A percentile compares a stretch with the other conserved stretches of the same genome.
These are phyloP conservation scores for Drosophila miranda DNA, from an alignment of 1,140 invertebrate species.

Conservation along the genomic window DNA sequence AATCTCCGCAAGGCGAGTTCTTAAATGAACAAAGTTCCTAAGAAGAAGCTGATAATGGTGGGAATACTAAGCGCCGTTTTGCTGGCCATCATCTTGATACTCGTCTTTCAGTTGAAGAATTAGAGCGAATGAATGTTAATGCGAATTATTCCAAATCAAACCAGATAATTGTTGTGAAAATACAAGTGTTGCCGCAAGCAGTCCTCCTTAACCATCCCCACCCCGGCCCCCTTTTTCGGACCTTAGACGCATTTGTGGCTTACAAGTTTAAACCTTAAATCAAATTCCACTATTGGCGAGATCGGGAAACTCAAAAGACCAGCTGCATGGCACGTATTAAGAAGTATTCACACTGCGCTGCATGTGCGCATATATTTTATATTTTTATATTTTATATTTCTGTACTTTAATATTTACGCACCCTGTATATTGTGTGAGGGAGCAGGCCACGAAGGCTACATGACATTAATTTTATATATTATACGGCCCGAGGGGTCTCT, in stretches of 20 bases:
- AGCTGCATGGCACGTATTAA: slow-evolving; percentile 28
- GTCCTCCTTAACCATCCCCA: slow-evolving; percentile 18
- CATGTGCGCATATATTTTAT: slow-evolving; percentile 59
- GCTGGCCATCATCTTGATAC: slow-evolving; percentile 85
- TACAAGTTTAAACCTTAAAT: slow-evolving; percentile 46
- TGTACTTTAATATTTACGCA: slow-evolving; percentile 62
- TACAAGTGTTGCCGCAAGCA: slow-evolving; percentile 67
- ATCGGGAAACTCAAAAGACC: slow-evolving; percentile 24
- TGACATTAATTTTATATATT: no score
- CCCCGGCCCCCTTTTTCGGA: slow-evolving; percentile 19
- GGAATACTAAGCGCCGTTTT: slow-evolving; percentile 87
- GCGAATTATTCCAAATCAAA: slow-evolving; percentile 41
- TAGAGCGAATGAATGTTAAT: slow-evolving; percentile 46
- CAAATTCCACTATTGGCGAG: slow-evolving; percentile 50
- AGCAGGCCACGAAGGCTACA: no score
- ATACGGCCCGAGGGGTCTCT: no score
- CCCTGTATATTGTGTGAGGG: slow-evolving; percentile 76
- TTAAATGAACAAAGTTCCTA: slow-evolving; percentile 91
- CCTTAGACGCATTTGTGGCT: slow-evolving; percentile 65
- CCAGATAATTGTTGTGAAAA: slow-evolving; percentile 72
- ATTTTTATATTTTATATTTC: slow-evolving; percentile 63
- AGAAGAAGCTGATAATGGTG: slow-evolving; percentile 91
- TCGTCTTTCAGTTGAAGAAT: slow-evolving; percentile 75
- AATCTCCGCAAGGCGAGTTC: slow-evolving; percentile 91
- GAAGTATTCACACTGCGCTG: slow-evolving; percentile 57